Percentiles rank a stretch among this genome's conserved stretches.
Evolutionary conservation across 2,888 invertebrate genomes (phyloP).

Genomic region (Drosophila lutescens): DNA sequence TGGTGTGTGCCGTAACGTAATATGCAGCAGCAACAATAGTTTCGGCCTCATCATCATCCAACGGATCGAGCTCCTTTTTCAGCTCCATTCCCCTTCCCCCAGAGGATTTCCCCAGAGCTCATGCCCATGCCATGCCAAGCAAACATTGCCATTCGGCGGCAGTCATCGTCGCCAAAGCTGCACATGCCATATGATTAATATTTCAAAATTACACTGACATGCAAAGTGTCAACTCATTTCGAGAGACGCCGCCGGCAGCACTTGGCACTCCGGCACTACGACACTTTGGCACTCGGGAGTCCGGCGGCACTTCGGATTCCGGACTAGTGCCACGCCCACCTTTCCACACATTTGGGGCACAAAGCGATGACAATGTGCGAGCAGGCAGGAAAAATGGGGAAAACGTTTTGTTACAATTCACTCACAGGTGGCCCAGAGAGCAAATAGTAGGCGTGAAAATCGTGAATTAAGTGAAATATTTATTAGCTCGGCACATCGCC

Average conservation of each 20-base stretch:
- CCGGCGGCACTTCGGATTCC: conserved; percentile 7
- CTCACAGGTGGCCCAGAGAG: conserved; percentile 44
- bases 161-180: conserved; percentile 53
- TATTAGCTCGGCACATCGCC: conserved; percentile 66
- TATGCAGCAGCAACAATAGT: conserved; percentile 71
- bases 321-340: conserved; percentile 33
- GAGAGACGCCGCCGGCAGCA: conserved; percentile 54
- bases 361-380: conserved; percentile 63
- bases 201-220: conserved; percentile 80
- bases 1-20: conserved; percentile 66
- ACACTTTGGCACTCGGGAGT: conserved; percentile 17
- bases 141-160: conserved; percentile 54
- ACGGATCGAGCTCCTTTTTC: conserved; percentile 21
- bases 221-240: conserved; percentile 79
- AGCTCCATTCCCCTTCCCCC: neutral
- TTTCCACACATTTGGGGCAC: conserved; percentile 56
- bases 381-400: conserved; percentile 62
- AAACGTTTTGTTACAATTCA: conserved; percentile 79
- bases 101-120: conserved; percentile 2
- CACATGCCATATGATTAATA: conserved; percentile 75
- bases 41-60: conserved; percentile 50
- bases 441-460: conserved; percentile 73
- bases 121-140: conserved; percentile 68
- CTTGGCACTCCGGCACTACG: conserved; percentile 20
- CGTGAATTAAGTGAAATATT: conserved; percentile 79